A percentile compares a stretch with the other conserved stretches of the same genome.
Conservation (phyloP, 2,888 invertebrate species). For the Caenorhabditis drosophilae region DNA sequence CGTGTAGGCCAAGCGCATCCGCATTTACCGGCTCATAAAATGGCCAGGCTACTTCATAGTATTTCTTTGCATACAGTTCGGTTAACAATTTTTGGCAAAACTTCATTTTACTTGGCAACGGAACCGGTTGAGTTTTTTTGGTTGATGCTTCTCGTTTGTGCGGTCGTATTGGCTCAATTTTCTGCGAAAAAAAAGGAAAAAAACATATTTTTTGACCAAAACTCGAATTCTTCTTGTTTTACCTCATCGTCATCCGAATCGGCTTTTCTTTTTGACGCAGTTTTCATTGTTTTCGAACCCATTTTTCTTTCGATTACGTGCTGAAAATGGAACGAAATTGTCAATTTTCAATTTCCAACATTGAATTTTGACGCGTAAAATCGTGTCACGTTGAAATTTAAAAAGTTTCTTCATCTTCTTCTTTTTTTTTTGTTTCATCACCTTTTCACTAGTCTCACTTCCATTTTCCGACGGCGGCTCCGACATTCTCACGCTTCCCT, state of each 20-base stretch:
- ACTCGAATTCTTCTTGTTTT: background rate
- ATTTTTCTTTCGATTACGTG: background rate
- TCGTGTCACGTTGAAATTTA: too few species aligned
- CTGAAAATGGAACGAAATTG: background rate
- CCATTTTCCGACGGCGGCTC: slow-evolving; percentile 28
- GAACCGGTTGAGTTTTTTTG: slow-evolving; percentile 11
- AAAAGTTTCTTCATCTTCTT: too few species aligned
- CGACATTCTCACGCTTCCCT: slow-evolving; percentile 9
- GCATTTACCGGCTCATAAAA: slow-evolving; percentile 99
- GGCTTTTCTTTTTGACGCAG: slow-evolving; percentile 22
- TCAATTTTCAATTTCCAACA: background rate
- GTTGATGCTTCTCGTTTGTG: slow-evolving; percentile 17
- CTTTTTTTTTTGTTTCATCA: background rate
- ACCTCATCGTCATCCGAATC: slow-evolving; percentile 29
- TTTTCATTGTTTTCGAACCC: slow-evolving; percentile 3
- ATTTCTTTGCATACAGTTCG: slow-evolving; percentile 70
- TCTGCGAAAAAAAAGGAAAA: background rate
- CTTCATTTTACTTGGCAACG: slow-evolving; percentile 55
- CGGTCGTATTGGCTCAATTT: slow-evolving; percentile 12
- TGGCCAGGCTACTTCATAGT: slow-evolving; percentile 83
- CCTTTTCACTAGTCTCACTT: slow-evolving; percentile 16
- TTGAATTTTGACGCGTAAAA: too few species aligned
- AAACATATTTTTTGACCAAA: background rate
- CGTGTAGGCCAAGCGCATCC: slow-evolving; percentile 87
- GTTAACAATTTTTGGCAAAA: slow-evolving; percentile 68